phyloP scores from a whole-genome alignment of 2,888 invertebrate species.

The Lymantria monacha region DNA sequence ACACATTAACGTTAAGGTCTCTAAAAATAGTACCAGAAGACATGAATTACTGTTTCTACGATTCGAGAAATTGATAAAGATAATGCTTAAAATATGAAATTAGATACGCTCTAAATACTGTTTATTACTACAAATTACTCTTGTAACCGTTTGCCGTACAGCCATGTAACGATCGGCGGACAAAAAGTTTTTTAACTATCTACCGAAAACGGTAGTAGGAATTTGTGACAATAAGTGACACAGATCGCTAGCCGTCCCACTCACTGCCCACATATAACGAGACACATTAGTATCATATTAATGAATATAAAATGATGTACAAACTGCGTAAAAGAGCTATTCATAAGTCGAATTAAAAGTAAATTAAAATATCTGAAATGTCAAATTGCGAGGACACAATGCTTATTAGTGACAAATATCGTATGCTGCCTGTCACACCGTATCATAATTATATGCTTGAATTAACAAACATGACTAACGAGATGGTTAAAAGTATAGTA shows the following conservation, averaged over 20 bases:
- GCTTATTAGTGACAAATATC: constrained; percentile 61
- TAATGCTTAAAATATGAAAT: constrained; percentile 47
- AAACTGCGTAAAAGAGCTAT: constrained; percentile 76
- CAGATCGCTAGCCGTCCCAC: constrained; percentile 52
- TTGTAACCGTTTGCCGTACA: constrained; percentile 48
- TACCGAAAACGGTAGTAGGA: constrained; percentile 25
- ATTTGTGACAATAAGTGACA: constrained; percentile 47
- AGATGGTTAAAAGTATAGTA: too few species aligned
- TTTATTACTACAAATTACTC: constrained; percentile 54
- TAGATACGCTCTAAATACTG: constrained; percentile 57
- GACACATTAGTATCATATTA: constrained; percentile 69
- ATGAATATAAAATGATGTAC: constrained; percentile 75
- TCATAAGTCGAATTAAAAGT: constrained; percentile 75
- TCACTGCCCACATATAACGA: constrained; percentile 63
- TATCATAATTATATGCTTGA: constrained; percentile 15
- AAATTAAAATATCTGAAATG: constrained; percentile 78
- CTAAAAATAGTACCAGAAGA: constrained; percentile 33
- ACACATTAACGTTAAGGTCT: constrained; percentile 33
- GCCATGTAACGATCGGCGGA: constrained; percentile 25
- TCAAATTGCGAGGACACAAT: constrained; percentile 73
- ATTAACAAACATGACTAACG: neutral
- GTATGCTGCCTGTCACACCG: constrained; percentile 44
- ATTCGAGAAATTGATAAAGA: constrained; percentile 50
- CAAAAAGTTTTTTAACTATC: constrained; percentile 31
- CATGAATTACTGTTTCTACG: constrained; percentile 41